A percentile compares a stretch with the other conserved stretches of the same genome.
These are phyloP conservation scores for Lamprologus callipterus DNA, from an alignment of 2,113 vertebrate genomes.

Conservation along the genomic window DNA sequence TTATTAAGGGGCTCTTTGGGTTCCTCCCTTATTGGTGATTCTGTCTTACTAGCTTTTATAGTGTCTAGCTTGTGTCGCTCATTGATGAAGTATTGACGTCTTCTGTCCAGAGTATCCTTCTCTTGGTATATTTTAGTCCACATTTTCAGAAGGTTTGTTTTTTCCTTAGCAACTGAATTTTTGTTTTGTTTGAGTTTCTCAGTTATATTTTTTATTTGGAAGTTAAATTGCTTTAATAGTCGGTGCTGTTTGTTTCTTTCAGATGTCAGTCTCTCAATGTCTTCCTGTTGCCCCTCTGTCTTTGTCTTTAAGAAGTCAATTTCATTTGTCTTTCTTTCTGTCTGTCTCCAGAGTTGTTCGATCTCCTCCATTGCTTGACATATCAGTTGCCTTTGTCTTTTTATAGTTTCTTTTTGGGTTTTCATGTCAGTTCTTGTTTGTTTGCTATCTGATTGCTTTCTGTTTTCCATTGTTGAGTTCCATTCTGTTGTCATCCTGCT, in stretches of 20 bases:
- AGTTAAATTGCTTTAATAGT: constrained; percentile 14
- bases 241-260: constrained; percentile 33
- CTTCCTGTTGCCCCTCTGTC: constrained; percentile 33
- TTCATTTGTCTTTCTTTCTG: constrained; percentile 31
- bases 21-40: background rate
- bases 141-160: constrained; percentile 33
- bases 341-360: constrained; percentile 37
- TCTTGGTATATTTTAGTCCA: constrained; percentile 35
- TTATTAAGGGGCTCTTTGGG: background rate
- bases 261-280: constrained; percentile 27
- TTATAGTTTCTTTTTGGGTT: constrained; percentile 30
- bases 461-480: background rate
- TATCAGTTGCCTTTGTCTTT: constrained; percentile 34
- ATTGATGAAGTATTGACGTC: constrained; percentile 6
- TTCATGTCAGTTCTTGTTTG: background rate
- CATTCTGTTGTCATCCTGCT: constrained; percentile 24
- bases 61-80: constrained; percentile 22
- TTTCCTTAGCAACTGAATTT: constrained; percentile 30
- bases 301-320: constrained; percentile 22
- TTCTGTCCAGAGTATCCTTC: constrained; percentile 17
- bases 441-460: background rate
- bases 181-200: constrained; percentile 20
- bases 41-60: background rate
- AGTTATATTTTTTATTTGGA: constrained; percentile 9
- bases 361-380: constrained; percentile 40